Conservation (phyloP, 2,888 invertebrate genomes). For the Chironomus tentans region DNA sequence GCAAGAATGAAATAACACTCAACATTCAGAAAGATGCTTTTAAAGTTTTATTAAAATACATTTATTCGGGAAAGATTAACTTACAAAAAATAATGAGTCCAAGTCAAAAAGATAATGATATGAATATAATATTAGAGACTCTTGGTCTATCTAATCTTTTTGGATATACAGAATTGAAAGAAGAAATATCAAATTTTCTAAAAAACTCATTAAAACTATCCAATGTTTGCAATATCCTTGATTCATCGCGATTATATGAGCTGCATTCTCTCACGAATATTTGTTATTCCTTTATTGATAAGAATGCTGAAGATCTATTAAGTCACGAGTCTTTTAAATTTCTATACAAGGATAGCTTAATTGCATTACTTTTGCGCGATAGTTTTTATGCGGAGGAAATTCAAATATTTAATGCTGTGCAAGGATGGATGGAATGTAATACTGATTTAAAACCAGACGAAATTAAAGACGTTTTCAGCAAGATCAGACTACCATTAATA, state of each 20-base stretch:
- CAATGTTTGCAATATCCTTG: conserved; percentile 92
- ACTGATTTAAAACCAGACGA: conserved; percentile 60
- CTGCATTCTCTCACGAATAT: conserved; percentile 59
- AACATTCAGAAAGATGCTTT: conserved; percentile 56
- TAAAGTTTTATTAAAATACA: conserved; percentile 84
- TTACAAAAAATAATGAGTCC: conserved; percentile 35
- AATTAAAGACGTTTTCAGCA: conserved; percentile 46
- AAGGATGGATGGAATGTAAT: conserved; percentile 54
- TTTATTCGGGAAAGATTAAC: conserved; percentile 70
- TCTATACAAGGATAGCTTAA: conserved; percentile 74
- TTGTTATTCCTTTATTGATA: conserved; percentile 85
- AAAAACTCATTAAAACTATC: conserved; percentile 74
- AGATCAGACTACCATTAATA: conserved; percentile 66
- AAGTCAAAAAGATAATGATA: no score
- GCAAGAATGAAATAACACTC: conserved; percentile 71
- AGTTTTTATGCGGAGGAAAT: conserved; percentile 96
- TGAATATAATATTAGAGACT: conserved; percentile 60
- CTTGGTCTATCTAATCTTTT: conserved; percentile 90
- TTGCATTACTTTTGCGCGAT: conserved; percentile 78
- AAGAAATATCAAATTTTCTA: conserved; percentile 86
- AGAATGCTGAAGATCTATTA: conserved; percentile 76
- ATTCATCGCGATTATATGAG: conserved; percentile 67
- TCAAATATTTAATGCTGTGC: conserved; percentile 85
- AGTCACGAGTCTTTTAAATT: conserved; percentile 73
- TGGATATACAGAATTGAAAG: conserved; percentile 85